Evolutionary conservation across 2,888 invertebrate genomes (phyloP).

Genomic region (Eurois occulta): DNA sequence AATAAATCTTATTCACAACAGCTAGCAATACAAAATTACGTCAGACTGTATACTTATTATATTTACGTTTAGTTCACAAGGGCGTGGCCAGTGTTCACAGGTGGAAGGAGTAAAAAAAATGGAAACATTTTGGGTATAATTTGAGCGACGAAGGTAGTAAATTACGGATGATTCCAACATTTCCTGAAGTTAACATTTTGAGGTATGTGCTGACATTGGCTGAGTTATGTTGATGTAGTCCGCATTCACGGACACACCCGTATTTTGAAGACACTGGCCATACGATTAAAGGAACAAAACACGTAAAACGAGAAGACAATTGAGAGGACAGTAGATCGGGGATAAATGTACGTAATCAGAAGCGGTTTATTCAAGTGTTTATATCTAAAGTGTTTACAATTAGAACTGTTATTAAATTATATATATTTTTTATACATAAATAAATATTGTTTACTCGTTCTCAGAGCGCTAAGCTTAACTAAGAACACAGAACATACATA

Average conservation of each 20-base stretch:
- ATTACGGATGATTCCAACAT: conserved; percentile 18
- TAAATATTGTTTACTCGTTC: conserved; percentile 82
- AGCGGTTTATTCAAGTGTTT: conserved; percentile 67
- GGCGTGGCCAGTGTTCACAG: conserved; percentile 72
- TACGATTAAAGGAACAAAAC: conserved; percentile 58
- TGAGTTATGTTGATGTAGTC: conserved; percentile 42
- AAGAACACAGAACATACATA: conserved; percentile 87
- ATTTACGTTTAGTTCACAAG: conserved; percentile 67
- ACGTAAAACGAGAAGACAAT: conserved; percentile 51
- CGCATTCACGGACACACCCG: conserved; percentile 5
- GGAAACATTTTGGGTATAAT: conserved; percentile 43
- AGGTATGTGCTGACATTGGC: conserved; percentile 23
- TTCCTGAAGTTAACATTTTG: conserved; percentile 2
- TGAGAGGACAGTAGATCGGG: conserved; percentile 44
- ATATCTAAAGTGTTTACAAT: conserved; percentile 68
- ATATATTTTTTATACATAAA: conserved; percentile 72
- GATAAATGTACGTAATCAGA: conserved; percentile 61
- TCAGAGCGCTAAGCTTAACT: conserved; percentile 89
- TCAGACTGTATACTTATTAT: conserved; percentile 82
- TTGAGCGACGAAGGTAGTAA: conserved; percentile 47
- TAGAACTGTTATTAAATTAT: conserved; percentile 67
- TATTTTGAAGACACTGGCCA: conserved; percentile 63
- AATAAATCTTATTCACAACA: conserved; percentile 90
- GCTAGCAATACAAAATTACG: conserved; percentile 90
- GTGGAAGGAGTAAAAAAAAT: conserved; percentile 42